Base-by-base conservation (phyloP, 2,797 vertebrate species). In the Pangasius larnaudii region DNA sequence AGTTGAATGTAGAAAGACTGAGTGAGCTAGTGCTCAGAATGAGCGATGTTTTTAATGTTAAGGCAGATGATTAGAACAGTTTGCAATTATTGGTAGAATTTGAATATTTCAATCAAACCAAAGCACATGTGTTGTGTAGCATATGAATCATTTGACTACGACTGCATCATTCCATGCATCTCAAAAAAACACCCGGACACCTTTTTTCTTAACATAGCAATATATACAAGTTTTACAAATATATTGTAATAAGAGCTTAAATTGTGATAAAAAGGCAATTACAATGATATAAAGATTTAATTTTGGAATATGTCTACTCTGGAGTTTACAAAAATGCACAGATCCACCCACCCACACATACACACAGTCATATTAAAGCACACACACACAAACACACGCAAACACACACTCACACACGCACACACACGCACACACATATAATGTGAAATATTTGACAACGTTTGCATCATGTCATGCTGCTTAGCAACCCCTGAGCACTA, bases 401-500 rank as follows among this genome's bases (percentile, higher is more conserved):
- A 80, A 74, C 74, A 87, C 22, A 24, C 69, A 46, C 11, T 7
- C 22, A 24, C 39, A 72, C 36, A 9, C 69, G 22, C 5, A 19
- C 67, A 84, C 89, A 89, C 83, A 72, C 46, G 83, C 5, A 88
- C 49, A 89, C 71, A 61, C 84, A 88, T 67, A 82, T 14, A 72
- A 74, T 58, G 46, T 87, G 89, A 85, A 86, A 90, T 85, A n/a
- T 91, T 86, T 88, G 91, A 91, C 90, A 88, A 89, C 11, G 46
- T 85, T 93, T 93, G 89, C 91, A 91, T 92, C 88, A 91, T 87
- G 87, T 42, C 87, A 81, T 67, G 82, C 85, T 88, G 88, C 86
- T 90, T 89, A 88, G 89, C 89, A 91, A 90, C 92, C 10, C 67
- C 58, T 46, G 69, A 84, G 46, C 65, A 80, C 87, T 67, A 90